Percentiles rank a stretch among this genome's conserved stretches.
These are phyloP conservation scores for Argyrosomus regius DNA, from an alignment of 2,797 vertebrate species.

Conservation along the genomic window DNA sequence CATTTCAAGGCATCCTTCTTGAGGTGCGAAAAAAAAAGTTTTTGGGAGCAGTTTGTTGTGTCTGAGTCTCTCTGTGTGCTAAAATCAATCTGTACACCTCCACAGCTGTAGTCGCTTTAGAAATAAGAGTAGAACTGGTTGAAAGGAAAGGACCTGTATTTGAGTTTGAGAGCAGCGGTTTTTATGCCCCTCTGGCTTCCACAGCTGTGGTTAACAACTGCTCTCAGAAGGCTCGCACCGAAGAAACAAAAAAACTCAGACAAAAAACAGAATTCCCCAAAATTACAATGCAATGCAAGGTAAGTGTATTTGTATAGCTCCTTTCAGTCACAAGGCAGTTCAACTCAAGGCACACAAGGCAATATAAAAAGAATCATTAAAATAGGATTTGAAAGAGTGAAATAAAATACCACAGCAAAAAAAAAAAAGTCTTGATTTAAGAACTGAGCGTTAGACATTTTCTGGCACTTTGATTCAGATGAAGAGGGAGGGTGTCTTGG, in stretches of 20 bases:
- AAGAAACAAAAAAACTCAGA: constrained; percentile 18
- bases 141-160: constrained; percentile 27
- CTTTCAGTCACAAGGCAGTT: background rate
- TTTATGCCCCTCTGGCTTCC: constrained; percentile 15
- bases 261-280: constrained; percentile 2
- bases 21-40: background rate
- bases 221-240: background rate
- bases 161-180: constrained; percentile 23
- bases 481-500: too few relatives aligned
- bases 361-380: background rate
- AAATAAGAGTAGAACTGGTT: constrained; percentile 4
- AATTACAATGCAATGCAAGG: background rate
- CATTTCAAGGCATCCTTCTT: constrained; percentile 52
- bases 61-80: constrained; percentile 21
- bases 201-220: constrained; percentile 9
- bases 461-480: too few relatives aligned
- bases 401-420: background rate
- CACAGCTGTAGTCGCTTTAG: constrained; percentile 15
- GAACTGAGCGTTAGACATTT: too few relatives aligned
- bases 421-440: too few relatives aligned
- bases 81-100: constrained; percentile 48
- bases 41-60: constrained; percentile 38
- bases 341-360: background rate
- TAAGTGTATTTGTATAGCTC: background rate
- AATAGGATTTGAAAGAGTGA: background rate